Conservation (phyloP, 2,113 vertebrate genomes). For the Tragelaphus scriptus region DNA sequence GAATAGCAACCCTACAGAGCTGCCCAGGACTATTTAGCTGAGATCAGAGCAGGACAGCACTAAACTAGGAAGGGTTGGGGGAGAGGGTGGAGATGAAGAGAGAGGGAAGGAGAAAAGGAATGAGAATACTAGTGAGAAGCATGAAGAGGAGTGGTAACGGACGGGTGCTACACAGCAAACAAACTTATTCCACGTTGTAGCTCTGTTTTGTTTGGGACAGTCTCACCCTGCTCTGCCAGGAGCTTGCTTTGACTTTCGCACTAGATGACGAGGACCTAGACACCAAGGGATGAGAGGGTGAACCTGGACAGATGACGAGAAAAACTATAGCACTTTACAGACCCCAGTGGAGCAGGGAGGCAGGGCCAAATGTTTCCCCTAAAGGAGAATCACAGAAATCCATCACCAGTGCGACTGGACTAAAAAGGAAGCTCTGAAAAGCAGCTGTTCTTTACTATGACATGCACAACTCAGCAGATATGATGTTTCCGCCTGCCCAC, state of each 20-base stretch:
- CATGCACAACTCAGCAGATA: background rate
- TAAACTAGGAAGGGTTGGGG: background rate
- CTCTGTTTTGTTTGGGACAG: background rate
- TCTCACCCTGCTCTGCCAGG: background rate
- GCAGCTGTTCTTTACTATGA: constrained; percentile 58
- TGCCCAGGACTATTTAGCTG: background rate
- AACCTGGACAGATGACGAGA: background rate
- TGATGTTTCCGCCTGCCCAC: constrained; percentile 40
- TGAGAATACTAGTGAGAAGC: background rate
- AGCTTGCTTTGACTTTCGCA: background rate
- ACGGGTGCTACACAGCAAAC: rapidly evolving
- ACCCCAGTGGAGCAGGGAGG: background rate
- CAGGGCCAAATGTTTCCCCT: background rate
- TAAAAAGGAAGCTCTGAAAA: background rate
- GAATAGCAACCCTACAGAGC: background rate
- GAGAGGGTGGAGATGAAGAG: background rate
- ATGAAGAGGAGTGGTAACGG: background rate
- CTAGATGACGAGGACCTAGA: background rate
- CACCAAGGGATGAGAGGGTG: background rate
- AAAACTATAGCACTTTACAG: background rate
- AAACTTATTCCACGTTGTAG: too few relatives aligned
- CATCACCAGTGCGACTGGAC: background rate
- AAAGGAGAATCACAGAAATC: constrained; percentile 14
- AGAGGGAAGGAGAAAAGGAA: background rate
- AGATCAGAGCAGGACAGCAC: background rate